A percentile compares a stretch with the other conserved stretches of the same genome.
Evolutionary conservation across 2,888 invertebrate genomes (phyloP).

Genomic region (Acrobeloides nanus): DNA sequence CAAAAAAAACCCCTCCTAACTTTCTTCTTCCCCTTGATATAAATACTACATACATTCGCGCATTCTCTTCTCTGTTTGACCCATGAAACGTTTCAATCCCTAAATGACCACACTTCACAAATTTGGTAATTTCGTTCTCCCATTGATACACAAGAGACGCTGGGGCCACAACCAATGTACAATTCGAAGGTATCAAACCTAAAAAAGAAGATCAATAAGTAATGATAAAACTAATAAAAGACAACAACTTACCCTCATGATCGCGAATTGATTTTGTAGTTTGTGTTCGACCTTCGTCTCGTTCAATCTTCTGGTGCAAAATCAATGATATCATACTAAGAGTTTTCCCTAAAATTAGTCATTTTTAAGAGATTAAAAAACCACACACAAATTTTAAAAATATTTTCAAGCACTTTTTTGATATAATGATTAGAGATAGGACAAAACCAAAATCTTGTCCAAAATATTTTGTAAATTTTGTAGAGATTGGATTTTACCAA

Average conservation of each 20-base stretch:
- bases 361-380: too few relatives aligned
- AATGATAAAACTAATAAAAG: slow-evolving; percentile 4
- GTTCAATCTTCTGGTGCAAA: slow-evolving; percentile 51
- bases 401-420: too few relatives aligned
- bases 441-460: too few relatives aligned
- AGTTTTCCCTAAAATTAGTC: too few relatives aligned
- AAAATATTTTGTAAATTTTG: too few relatives aligned
- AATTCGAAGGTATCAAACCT: slow-evolving; percentile 50
- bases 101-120: slow-evolving; percentile 61
- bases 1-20: slow-evolving; percentile 4
- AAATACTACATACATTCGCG: slow-evolving; percentile 17
- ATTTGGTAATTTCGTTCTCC: slow-evolving; percentile 65
- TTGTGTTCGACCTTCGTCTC: slow-evolving; percentile 8
- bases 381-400: too few relatives aligned
- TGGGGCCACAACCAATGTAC: slow-evolving; percentile 76
- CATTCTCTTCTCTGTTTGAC: slow-evolving; percentile 40
- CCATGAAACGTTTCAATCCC: slow-evolving; percentile 74
- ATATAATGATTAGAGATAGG: too few relatives aligned
- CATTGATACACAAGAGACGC: slow-evolving; percentile 84
- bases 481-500: too few relatives aligned
- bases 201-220: neutral
- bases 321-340: slow-evolving; percentile 58
- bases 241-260: slow-evolving; percentile 16
- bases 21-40: neutral
- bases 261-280: neutral